Conservation (phyloP, 2,113 vertebrate species). For the Irena cyanogastra region DNA sequence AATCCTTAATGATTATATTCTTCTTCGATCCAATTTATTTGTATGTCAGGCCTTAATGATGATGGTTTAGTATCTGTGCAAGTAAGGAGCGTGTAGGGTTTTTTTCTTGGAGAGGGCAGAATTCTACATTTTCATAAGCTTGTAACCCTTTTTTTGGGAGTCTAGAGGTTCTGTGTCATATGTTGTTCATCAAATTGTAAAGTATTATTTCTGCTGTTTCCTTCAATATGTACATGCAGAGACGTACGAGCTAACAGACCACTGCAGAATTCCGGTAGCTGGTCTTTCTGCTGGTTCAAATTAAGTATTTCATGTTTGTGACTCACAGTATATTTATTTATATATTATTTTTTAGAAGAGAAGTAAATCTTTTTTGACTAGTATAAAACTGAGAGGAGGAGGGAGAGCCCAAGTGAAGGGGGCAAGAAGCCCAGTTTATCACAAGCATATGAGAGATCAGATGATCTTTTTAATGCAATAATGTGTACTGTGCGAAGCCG, state of each 20-base stretch:
- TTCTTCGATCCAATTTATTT: neutral
- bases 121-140: conserved; percentile 11
- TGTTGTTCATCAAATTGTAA: conserved; percentile 66
- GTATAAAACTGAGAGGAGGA: neutral
- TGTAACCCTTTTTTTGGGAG: conserved; percentile 1
- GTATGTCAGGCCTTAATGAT: neutral
- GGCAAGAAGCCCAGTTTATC: neutral
- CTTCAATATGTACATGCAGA: conserved; percentile 12
- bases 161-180: conserved; percentile 14
- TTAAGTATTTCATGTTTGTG: conserved; percentile 40
- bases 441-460: neutral
- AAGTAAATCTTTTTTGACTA: conserved; percentile 19
- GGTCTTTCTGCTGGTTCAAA: conserved; percentile 33
- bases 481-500: neutral
- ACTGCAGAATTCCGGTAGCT: conserved; percentile 16
- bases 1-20: neutral
- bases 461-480: neutral
- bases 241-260: conserved; percentile 28
- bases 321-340: conserved; percentile 27
- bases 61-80: neutral
- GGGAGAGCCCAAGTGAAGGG: neutral
- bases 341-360: conserved; percentile 28
- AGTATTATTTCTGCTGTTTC: conserved; percentile 57
- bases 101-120: neutral
- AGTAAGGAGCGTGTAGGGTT: neutral